phyloP scores from a whole-genome alignment of 2,797 vertebrate species.

The Liparis tanakae region DNA sequence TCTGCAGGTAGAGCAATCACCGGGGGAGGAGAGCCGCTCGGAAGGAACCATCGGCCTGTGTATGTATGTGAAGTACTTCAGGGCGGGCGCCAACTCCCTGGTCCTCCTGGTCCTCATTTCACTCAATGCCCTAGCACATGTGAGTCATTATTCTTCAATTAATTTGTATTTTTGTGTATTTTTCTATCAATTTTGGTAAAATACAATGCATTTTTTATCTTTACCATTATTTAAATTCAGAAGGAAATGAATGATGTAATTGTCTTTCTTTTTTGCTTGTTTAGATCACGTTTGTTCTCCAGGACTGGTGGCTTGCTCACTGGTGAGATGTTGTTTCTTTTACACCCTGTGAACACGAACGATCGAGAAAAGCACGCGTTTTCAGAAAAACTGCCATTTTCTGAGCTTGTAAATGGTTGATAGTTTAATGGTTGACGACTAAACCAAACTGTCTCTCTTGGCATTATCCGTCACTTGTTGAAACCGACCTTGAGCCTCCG shows the following conservation, averaged over 20 bases:
- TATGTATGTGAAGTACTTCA: slow-evolving; percentile 89
- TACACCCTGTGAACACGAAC: slow-evolving; percentile 6
- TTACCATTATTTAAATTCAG: background rate
- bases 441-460: slow-evolving; percentile 48
- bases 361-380: slow-evolving; percentile 15
- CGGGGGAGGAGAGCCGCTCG: slow-evolving; percentile 86
- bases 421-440: slow-evolving; percentile 47
- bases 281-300: slow-evolving; percentile 88
- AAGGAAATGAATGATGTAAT: background rate
- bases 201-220: background rate
- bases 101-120: slow-evolving; percentile 83
- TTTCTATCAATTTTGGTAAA: slow-evolving; percentile 15
- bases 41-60: slow-evolving; percentile 87
- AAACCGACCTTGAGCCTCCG: slow-evolving; percentile 70
- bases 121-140: slow-evolving; percentile 86
- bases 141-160: slow-evolving; percentile 66
- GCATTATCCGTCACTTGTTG: slow-evolving; percentile 57
- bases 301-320: slow-evolving; percentile 94
- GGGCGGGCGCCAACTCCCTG: slow-evolving; percentile 85
- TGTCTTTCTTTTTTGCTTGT: slow-evolving; percentile 25
- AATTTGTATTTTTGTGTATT: background rate
- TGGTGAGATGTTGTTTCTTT: slow-evolving; percentile 84
- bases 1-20: slow-evolving; percentile 76
- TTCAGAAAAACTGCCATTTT: slow-evolving; percentile 32
- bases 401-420: slow-evolving; percentile 48